phyloP scores from a whole-genome alignment of 1,140 invertebrate genomes.

The Pantala flavescens region DNA sequence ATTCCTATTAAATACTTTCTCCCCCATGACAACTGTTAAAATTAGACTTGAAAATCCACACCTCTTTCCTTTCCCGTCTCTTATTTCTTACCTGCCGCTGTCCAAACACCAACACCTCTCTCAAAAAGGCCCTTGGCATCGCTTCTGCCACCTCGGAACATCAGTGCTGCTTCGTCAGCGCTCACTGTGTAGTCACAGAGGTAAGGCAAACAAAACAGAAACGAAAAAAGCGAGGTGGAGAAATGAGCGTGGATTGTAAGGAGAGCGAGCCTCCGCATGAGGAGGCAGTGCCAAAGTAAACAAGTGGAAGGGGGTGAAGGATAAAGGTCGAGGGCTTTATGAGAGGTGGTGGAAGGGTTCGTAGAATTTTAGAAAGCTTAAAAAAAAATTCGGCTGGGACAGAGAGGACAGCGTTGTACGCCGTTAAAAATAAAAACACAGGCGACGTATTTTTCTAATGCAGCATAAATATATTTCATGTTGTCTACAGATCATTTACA shows the following conservation, averaged over 20 bases:
- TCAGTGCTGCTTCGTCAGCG: neutral
- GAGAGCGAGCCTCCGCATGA: neutral
- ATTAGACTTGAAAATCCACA: no score
- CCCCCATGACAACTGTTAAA: no score
- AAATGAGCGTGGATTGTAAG: neutral
- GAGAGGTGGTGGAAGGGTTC: neutral
- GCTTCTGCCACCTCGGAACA: neutral
- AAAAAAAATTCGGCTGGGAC: neutral
- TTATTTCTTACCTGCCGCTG: neutral
- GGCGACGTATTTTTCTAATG: neutral
- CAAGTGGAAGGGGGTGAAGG: neutral
- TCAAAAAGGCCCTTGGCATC: neutral
- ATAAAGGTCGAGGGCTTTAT: no score
- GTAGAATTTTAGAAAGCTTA: neutral
- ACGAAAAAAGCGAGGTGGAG: neutral
- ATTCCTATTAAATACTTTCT: no score
- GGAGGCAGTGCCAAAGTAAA: neutral
- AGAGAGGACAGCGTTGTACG: neutral
- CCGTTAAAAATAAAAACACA: neutral
- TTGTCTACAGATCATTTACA: conserved; percentile 10
- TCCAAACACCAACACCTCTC: neutral
- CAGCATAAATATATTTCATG: conserved; percentile 10
- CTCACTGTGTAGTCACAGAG: neutral
- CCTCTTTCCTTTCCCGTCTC: neutral
- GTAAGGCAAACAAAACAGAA: conserved; percentile 2